Base-by-base conservation (phyloP, 35 echinoderm and acorn worm species). In the Apostichopus californicus region DNA sequence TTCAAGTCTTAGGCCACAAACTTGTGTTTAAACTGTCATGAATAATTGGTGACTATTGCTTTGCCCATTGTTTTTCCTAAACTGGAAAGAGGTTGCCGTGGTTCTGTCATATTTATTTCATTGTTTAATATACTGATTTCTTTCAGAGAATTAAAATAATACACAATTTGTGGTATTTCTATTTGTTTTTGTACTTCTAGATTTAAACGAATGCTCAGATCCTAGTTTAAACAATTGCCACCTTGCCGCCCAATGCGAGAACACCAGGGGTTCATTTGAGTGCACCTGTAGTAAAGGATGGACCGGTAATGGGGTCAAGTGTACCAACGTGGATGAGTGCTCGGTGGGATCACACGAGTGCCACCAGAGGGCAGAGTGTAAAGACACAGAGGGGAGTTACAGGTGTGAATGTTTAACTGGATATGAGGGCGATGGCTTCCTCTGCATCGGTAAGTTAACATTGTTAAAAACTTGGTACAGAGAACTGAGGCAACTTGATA, bases 271-370 rank as follows among this genome's bases (percentile, higher is more conserved):
- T 1, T 87, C 92, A 5, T 93, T 54, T 23, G 25, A 53, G 23
- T 93, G 92, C 71, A 52, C 20, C 26, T 93, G 92, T 60, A 26
- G 28, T 25, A 71, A 54, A 4, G 92, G 92, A 17, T 93, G 92
- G 92, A 77, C 81, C 65, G 92, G 92, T 8, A 78, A 93, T 78
- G 92, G 92, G 3, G 25, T 18, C 18, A 78, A 54, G 9, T 93
- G 92, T 63, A 59, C 65, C 55, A 86, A 93, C 21, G 73, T 93
- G n/a, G 56, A 93, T 87, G 92, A 93, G 59, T 93, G 92, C 15
- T 5, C 9, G 34, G 14, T 79, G 5, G 70, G 58, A 14, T 12
- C 5, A 8, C 14, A n/a, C 52, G n/a, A 28, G 18, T 92, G 91
- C 68, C 61, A 82, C 54, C 63, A 8, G 15, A 72, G 79, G 13